Evolutionary conservation across 2,113 vertebrate species (phyloP), one percentile per base, ranked within the genome.

Genomic region (Motacilla alba): DNA sequence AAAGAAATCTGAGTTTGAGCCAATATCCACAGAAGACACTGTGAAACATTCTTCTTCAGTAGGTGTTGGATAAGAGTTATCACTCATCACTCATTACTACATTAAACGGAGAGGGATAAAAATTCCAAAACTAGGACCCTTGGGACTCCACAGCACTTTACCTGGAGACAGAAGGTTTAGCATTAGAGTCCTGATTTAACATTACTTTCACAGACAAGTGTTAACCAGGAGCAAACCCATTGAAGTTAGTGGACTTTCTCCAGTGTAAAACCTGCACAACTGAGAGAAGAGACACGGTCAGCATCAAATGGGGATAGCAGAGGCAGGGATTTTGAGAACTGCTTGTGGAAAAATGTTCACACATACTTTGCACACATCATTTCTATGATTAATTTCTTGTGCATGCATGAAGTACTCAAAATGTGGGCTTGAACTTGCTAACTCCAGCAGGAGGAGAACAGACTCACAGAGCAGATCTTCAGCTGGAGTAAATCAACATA

Each of bases 401-500:
- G 91, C 74, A 53, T 33, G 81, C 93, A 83, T 66, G 59, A 82
- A 91, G 67, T 39, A 64, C 74, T 87, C 74, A 84, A 79, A 96
- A 87, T 7, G 47, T 86, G 92, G 64, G 50, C 76, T 73, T 82
- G 81, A 95, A 79, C 39, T 91, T 87, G 87, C 87, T 87, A 82
- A 83, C 74, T 91, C 43, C 84, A 82, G 78, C 83, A 87, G 66
- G 11, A 53, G 49, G 37, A 89, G 74, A 91, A 94, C 0, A 93
- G 81, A 66, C 26, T 62, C 49, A 30, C 37, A 78, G 56, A 79
- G 87, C 87, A 87, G 67, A 93, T 69, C 75, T 47, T 95, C 90
- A 90, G 85, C 84, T 94, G 95, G 87, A 94, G 67, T 67, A 95
- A 88, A 95, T 95, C 87, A 95, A 41, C 74, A 91, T 17, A 93